Evolutionary conservation across 2,797 vertebrate species (phyloP).

Genomic region (Parauchenoglanis punctatus): DNA sequence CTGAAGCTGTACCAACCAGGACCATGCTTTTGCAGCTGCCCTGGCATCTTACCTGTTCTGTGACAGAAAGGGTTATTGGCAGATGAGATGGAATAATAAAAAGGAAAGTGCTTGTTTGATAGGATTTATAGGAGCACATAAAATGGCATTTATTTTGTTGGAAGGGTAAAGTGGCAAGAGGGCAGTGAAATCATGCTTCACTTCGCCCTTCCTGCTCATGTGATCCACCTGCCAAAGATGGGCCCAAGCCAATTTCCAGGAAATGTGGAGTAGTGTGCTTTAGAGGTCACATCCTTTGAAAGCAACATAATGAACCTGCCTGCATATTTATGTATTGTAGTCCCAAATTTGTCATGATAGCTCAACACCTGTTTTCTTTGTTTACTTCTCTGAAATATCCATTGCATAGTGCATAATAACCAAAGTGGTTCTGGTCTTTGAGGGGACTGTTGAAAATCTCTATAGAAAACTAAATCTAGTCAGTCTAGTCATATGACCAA

Average conservation of each 20-base stretch:
- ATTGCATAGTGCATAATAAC: conserved; percentile 1
- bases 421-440: background rate
- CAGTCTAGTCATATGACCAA: background rate
- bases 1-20: conserved; percentile 55
- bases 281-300: conserved; percentile 38
- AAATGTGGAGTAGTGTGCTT: conserved; percentile 31
- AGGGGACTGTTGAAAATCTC: background rate
- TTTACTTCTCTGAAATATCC: background rate
- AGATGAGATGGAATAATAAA: conserved; percentile 67
- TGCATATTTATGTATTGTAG: conserved; percentile 6
- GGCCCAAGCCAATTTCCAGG: conserved; percentile 52
- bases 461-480: background rate
- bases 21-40: conserved; percentile 65
- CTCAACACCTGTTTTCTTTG: background rate
- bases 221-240: conserved; percentile 69
- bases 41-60: conserved; percentile 58
- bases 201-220: conserved; percentile 55
- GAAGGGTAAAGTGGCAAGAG: conserved; percentile 65
- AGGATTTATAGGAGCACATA: conserved; percentile 76
- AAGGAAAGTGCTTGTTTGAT: conserved; percentile 71
- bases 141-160: conserved; percentile 73
- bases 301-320: conserved; percentile 3
- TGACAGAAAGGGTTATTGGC: conserved; percentile 63
- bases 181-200: conserved; percentile 62
- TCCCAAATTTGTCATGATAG: background rate